Evolutionary conservation across 2,797 vertebrate genomes (phyloP).

Genomic region (Macropodus opercularis): DNA sequence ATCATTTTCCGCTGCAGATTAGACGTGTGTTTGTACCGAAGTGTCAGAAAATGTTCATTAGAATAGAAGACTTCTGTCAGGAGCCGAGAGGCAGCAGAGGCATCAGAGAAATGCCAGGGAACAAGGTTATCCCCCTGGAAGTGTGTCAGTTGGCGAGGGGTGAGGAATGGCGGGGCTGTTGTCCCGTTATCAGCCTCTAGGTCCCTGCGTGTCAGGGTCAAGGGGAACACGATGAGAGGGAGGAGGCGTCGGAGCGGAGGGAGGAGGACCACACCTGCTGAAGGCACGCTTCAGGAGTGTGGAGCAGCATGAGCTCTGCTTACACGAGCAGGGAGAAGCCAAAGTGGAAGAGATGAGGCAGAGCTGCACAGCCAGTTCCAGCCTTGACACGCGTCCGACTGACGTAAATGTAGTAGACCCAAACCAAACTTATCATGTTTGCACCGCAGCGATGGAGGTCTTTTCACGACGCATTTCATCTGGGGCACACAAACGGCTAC

Average conservation of each 20-base stretch:
- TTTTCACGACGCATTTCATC: not conserved
- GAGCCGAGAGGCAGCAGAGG: slow-evolving; percentile 41
- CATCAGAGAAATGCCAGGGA: slow-evolving; percentile 62
- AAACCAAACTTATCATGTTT: slow-evolving; percentile 14
- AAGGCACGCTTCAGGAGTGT: slow-evolving; percentile 85
- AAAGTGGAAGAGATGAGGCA: slow-evolving; percentile 46
- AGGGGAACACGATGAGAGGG: slow-evolving; percentile 77
- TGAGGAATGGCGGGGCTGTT: slow-evolving; percentile 69
- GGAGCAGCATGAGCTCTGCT: slow-evolving; percentile 42
- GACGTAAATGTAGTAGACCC: slow-evolving; percentile 60
- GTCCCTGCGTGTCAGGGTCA: slow-evolving; percentile 75
- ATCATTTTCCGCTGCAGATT: no score
- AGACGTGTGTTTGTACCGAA: not conserved
- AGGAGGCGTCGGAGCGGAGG: slow-evolving; percentile 20
- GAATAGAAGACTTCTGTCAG: slow-evolving; percentile 17
- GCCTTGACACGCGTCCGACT: slow-evolving; percentile 71
- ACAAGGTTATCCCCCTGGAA: slow-evolving; percentile 76
- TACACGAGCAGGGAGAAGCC: slow-evolving; percentile 42
- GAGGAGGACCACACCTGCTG: slow-evolving; percentile 77
- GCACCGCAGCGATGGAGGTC: not conserved
- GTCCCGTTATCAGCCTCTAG: slow-evolving; percentile 68
- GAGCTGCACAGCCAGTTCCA: slow-evolving; percentile 60
- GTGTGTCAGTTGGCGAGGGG: slow-evolving; percentile 71
- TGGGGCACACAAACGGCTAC: not conserved
- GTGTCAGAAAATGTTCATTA: not conserved